phyloP scores from a whole-genome alignment of 2,888 invertebrate genomes.

The Metopia argyrocephala region DNA sequence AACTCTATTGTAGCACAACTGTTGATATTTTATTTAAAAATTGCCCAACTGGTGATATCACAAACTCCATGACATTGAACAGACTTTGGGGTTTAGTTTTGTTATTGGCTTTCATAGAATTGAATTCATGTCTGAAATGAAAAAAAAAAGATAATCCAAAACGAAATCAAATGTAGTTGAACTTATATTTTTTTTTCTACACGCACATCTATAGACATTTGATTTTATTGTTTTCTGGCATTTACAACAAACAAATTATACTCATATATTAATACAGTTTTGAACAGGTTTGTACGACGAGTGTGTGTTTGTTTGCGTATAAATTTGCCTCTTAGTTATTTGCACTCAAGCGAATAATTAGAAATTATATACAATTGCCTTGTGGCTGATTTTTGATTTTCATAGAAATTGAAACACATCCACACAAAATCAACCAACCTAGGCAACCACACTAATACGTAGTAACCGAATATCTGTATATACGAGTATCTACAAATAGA shows the following conservation, averaged over 20 bases:
- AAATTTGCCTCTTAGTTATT: constrained; percentile 59
- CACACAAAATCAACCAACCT: constrained; percentile 52
- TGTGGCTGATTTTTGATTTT: constrained; percentile 71
- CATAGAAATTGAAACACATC: constrained; percentile 60
- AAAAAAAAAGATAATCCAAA: background rate
- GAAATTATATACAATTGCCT: constrained; percentile 78
- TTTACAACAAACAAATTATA: background rate
- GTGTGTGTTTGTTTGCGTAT: background rate
- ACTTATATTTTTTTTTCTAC: background rate
- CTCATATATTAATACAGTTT: background rate
- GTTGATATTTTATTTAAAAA: background rate
- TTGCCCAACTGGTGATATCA: too few species aligned
- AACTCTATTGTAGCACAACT: background rate
- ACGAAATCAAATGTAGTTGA: background rate
- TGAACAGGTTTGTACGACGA: background rate
- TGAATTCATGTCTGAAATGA: too few species aligned
- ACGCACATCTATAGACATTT: constrained; percentile 15
- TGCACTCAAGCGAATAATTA: constrained; percentile 76
- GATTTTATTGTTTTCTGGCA: constrained; percentile 3
- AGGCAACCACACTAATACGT: background rate
- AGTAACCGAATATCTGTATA: too few species aligned
- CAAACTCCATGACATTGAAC: too few species aligned
- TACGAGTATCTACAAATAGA: too few species aligned
- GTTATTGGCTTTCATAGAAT: too few species aligned
- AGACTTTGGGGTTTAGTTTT: too few species aligned